Conservation (phyloP, 2,888 invertebrate genomes). For the Hermodice carunculata region DNA sequence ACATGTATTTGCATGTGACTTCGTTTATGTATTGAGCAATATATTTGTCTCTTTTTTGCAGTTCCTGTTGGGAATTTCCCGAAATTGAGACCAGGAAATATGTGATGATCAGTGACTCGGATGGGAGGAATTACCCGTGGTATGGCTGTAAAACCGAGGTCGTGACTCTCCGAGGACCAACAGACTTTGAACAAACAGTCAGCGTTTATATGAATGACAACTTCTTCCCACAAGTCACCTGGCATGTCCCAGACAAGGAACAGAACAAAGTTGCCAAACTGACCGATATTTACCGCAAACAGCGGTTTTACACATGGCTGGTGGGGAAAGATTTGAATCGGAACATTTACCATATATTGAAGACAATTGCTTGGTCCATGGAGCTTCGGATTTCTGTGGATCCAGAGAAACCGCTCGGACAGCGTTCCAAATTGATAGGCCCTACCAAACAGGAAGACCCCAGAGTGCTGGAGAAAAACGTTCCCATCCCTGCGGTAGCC, state of each 20-base stretch:
- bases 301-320: slow-evolving; percentile 69
- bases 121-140: slow-evolving; percentile 69
- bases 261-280: slow-evolving; percentile 62
- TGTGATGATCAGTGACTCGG: slow-evolving; percentile 68
- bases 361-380: slow-evolving; percentile 64
- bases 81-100: slow-evolving; percentile 65
- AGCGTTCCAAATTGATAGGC: slow-evolving; percentile 52
- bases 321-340: slow-evolving; percentile 65
- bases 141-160: slow-evolving; percentile 67
- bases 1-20: too few species aligned
- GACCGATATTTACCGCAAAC: slow-evolving; percentile 65
- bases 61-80: slow-evolving; percentile 70
- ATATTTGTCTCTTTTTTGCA: slow-evolving; percentile 42
- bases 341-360: slow-evolving; percentile 63
- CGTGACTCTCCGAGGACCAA: slow-evolving; percentile 62
- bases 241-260: slow-evolving; percentile 66
- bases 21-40: too few species aligned
- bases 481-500: slow-evolving; percentile 59
- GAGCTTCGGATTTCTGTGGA: slow-evolving; percentile 65
- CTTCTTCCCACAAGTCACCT: slow-evolving; percentile 69
- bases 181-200: slow-evolving; percentile 56
- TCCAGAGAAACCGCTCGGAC: slow-evolving; percentile 59
- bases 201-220: slow-evolving; percentile 69
- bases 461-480: slow-evolving; percentile 19
- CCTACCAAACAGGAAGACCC: slow-evolving; percentile 38